Evolutionary conservation across 2,888 invertebrate species (phyloP), one percentile per base, ranked within the genome.

Genomic region (Cantharis rufa): DNA sequence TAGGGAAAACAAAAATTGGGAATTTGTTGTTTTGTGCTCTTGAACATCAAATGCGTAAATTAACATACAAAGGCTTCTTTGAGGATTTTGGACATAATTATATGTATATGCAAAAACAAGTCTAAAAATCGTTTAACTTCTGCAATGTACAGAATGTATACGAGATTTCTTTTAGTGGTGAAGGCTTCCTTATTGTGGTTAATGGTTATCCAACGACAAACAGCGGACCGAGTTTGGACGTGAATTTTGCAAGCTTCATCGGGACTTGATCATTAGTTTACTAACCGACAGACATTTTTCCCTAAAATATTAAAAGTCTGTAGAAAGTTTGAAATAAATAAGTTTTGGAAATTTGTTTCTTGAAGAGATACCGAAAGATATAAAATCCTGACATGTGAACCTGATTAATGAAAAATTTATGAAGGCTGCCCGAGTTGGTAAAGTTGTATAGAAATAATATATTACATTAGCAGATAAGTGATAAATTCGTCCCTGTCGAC

Each of bases 401-500:
- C 15, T 77, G 72, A 74, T 74, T 74, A 77, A 74, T 74, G n/a
- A 77, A 71, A 72, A 15, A 72, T 76, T 70, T 62, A 76, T 28
- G 62, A 24, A 62, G 27, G 27, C 71, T 68, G 71, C 16, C 64
- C 64, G 72, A 77, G 80, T 80, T 69, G 72, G 71, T 70, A 80
- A 82, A 82, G 79, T 84, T 82, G 75, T 77, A 71, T 70, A 64
- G 78, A 74, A 82, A 82, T 83, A 83, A 83, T 82, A 81, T 80
- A 82, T 81, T 72, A 79, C 77, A 78, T 80, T 78, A 80, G 78
- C 82, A 82, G 79, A 81, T 84, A 86, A 86, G 83, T 86, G 86
- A 86, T 85, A 86, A 84, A 86, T 86, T 81, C 84, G 84, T 83
- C 85, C 85, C 85, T 80, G 83, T 82, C 82, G 85, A 81, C 80